Evolutionary conservation across 1,140 invertebrate genomes (phyloP).

Genomic region (Rhopalosiphum padi): DNA sequence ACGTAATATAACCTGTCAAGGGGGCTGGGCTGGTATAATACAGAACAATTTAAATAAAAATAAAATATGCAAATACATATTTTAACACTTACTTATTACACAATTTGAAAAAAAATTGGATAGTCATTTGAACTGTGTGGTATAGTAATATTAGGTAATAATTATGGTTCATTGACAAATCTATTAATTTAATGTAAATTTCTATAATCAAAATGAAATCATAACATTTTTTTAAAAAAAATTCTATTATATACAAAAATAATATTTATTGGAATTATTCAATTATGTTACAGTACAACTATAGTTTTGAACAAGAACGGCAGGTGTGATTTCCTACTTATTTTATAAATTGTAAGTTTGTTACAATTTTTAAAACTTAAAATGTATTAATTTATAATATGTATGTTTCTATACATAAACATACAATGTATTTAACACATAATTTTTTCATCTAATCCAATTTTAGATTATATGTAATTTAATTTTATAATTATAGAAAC

Average conservation of each 20-base stretch:
- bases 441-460: not conserved
- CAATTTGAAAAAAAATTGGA: not conserved
- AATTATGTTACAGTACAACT: constrained; percentile 44
- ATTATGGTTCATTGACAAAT: no score
- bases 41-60: no score
- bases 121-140: no score
- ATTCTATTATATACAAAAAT: not conserved
- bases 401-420: not conserved
- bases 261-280: constrained; percentile 7
- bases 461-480: not conserved
- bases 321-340: constrained; percentile 41
- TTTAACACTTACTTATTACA: not conserved
- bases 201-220: no score
- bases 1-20: no score
- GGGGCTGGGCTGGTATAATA: no score
- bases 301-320: constrained; percentile 37
- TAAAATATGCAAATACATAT: not conserved
- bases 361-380: not conserved
- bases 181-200: no score
- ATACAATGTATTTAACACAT: no score
- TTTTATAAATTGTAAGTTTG: not conserved
- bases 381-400: constrained; percentile 12
- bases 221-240: no score
- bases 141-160: no score
- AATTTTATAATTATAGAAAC: not conserved